A percentile compares a stretch with the other conserved stretches of the same genome.
Conservation (phyloP, 2,888 invertebrate species). For the Papilio elwesi region DNA sequence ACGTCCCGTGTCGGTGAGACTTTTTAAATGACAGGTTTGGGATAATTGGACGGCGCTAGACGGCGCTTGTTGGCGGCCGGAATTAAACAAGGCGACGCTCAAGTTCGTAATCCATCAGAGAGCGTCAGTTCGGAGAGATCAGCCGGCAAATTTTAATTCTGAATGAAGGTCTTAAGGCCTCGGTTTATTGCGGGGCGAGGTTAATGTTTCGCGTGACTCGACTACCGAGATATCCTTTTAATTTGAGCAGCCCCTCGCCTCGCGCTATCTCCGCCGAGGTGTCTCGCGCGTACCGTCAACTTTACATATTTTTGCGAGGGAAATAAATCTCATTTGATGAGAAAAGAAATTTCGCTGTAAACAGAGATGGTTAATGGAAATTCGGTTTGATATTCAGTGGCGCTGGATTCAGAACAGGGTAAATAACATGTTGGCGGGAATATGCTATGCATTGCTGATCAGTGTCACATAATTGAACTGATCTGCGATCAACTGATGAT, state of each 20-base stretch:
- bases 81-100: conserved; percentile 57
- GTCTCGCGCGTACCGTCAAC: conserved; percentile 63
- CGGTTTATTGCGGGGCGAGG: conserved; percentile 78
- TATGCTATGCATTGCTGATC: conserved; percentile 17
- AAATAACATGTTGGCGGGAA: conserved; percentile 42
- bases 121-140: conserved; percentile 73
- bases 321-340: conserved; percentile 79
- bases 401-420: conserved; percentile 57
- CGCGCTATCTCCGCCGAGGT: conserved; percentile 48
- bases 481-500: too few relatives aligned
- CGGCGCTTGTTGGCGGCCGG: conserved; percentile 35
- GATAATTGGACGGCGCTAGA: conserved; percentile 45
- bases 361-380: conserved; percentile 76
- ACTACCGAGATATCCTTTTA: conserved; percentile 82
- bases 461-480: not conserved
- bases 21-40: conserved; percentile 47
- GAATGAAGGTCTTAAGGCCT: conserved; percentile 77
- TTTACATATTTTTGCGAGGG: conserved; percentile 80
- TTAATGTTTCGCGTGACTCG: conserved; percentile 83
- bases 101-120: conserved; percentile 77
- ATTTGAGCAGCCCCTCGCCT: conserved; percentile 72
- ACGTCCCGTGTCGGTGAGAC: conserved; percentile 26
- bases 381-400: conserved; percentile 72
- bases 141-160: conserved; percentile 83
- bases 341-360: conserved; percentile 76